A percentile compares a stretch with the other conserved stretches of the same genome.
Conservation (phyloP, 2,113 vertebrate species). For the Naja naja region DNA sequence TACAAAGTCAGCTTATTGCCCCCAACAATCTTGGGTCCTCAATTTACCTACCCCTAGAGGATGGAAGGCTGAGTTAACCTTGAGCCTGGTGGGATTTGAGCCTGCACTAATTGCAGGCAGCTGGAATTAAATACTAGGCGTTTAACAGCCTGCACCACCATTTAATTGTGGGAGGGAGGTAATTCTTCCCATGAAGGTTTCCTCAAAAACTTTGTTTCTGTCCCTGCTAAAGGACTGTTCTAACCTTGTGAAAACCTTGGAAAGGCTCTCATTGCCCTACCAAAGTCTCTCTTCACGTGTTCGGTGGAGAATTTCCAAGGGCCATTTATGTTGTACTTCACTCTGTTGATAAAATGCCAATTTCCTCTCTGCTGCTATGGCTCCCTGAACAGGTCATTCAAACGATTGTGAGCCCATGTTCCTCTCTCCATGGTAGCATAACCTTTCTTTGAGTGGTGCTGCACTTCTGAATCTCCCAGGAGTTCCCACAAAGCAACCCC, state of each 20-base stretch:
- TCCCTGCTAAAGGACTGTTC: neutral
- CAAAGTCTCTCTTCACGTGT: neutral
- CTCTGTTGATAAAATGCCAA: slow-evolving; percentile 21
- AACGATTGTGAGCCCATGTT: neutral
- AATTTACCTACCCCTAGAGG: too few relatives aligned
- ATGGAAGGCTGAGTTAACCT: too few relatives aligned
- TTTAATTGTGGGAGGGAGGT: neutral
- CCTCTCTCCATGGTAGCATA: neutral
- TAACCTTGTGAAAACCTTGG: neutral
- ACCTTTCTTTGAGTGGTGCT: slow-evolving; percentile 17
- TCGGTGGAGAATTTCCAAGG: neutral
- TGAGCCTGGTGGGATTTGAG: too few relatives aligned
- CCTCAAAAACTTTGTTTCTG: neutral
- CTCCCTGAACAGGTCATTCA: slow-evolving; percentile 23
- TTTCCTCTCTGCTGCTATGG: slow-evolving; percentile 40
- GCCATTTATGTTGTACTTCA: neutral
- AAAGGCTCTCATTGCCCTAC: neutral
- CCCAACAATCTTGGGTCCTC: too few relatives aligned
- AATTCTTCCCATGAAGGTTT: neutral
- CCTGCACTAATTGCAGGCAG: too few relatives aligned
- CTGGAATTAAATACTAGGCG: too few relatives aligned
- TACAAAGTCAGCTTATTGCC: too few relatives aligned
- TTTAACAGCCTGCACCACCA: too few relatives aligned
- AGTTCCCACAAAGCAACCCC: slow-evolving; percentile 20
- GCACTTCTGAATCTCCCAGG: neutral